Conservation (phyloP, 2,113 vertebrate species). For the Bos javanicus region DNA sequence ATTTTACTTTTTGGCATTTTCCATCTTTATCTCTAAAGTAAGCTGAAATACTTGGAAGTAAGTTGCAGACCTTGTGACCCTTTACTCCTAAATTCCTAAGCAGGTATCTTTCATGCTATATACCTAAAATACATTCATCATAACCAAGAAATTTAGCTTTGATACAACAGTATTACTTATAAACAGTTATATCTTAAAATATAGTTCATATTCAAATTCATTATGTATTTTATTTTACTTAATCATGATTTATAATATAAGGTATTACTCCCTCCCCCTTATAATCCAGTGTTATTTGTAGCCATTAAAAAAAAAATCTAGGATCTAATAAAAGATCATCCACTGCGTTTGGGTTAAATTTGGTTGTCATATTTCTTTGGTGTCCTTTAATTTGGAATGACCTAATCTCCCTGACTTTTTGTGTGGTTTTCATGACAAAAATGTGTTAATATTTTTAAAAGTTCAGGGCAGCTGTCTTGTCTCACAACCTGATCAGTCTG, state of each 20-base stretch:
- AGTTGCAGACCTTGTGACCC: not conserved
- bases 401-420: not conserved
- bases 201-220: not conserved
- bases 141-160: not conserved
- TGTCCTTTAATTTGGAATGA: not conserved
- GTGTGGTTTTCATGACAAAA: not conserved
- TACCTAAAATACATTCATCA: not conserved
- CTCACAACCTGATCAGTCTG: not conserved
- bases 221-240: slow-evolving; percentile 7
- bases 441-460: not conserved
- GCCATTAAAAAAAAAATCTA: not conserved
- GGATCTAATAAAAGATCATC: not conserved
- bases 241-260: not conserved
- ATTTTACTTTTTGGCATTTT: not conserved
- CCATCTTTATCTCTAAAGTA: not conserved
- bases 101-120: not conserved
- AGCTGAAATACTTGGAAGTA: not conserved
- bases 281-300: not conserved
- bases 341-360: not conserved
- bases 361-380: not conserved
- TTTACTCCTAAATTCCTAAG: not conserved
- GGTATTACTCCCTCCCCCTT: not conserved
- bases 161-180: not conserved
- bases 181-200: not conserved
- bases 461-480: not conserved